A percentile compares a stretch with the other conserved stretches of the same genome.
phyloP scores from a whole-genome alignment of 2,113 vertebrate species.

The Nothoprocta pentlandii region DNA sequence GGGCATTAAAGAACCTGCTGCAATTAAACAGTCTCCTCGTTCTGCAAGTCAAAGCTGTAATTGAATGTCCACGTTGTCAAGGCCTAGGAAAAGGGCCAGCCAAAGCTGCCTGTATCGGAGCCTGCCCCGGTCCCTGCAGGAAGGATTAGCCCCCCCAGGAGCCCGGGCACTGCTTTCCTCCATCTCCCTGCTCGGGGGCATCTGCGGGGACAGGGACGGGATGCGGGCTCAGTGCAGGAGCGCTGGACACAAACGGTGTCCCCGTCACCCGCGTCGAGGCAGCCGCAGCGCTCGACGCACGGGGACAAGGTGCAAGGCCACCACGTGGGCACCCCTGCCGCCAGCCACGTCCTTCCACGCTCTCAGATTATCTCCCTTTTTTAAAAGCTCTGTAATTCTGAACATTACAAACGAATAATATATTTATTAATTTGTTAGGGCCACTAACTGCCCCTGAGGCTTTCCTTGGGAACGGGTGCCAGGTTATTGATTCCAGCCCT shows the following conservation, averaged over 20 bases:
- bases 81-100: background rate
- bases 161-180: background rate
- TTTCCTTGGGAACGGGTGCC: slow-evolving; percentile 57
- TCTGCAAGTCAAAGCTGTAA: slow-evolving; percentile 4
- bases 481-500: slow-evolving; percentile 68
- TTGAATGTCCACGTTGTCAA: background rate
- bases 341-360: fast-evolving
- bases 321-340: background rate
- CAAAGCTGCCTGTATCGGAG: background rate
- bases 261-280: background rate
- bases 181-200: background rate
- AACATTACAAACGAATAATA: slow-evolving; percentile 55
- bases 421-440: slow-evolving; percentile 75
- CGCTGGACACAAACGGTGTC: background rate
- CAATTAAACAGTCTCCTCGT: background rate
- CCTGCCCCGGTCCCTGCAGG: background rate
- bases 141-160: background rate
- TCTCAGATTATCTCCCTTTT: slow-evolving; percentile 24
- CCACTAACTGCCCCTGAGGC: slow-evolving; percentile 57
- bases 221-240: background rate
- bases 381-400: slow-evolving; percentile 53
- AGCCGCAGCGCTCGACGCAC: fast-evolving
- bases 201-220: background rate
- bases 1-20: background rate
- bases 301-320: background rate